Conservation (phyloP, 1,140 invertebrate species). For the Muscidifurax raptorellus region DNA sequence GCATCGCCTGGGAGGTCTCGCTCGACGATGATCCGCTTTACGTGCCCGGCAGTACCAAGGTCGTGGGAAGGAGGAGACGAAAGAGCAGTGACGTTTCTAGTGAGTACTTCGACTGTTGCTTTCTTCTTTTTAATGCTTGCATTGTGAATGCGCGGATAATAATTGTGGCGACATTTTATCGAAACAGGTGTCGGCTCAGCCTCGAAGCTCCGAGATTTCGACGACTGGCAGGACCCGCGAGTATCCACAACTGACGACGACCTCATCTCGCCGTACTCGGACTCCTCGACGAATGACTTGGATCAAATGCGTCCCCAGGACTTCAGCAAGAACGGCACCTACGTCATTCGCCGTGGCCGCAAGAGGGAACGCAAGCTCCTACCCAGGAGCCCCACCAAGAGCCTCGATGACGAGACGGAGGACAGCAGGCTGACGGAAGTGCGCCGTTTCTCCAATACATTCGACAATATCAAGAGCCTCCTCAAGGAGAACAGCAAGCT, state of each 20-base stretch:
- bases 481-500: conserved; percentile 76
- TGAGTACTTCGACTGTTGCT: conserved; percentile 59
- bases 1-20: conserved; percentile 89
- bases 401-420: conserved; percentile 72
- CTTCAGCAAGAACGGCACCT: conserved; percentile 81
- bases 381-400: conserved; percentile 71
- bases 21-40: conserved; percentile 82
- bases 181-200: conserved; percentile 78
- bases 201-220: conserved; percentile 78
- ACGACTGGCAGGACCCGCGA: conserved; percentile 80
- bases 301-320: conserved; percentile 75
- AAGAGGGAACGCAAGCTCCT: conserved; percentile 77
- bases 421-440: conserved; percentile 78
- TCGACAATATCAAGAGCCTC: conserved; percentile 86
- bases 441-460: conserved; percentile 85
- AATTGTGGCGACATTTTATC: not conserved
- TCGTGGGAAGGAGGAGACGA: conserved; percentile 76
- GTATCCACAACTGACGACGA: conserved; percentile 81
- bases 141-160: not conserved
- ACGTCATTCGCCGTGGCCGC: conserved; percentile 82
- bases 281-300: conserved; percentile 77
- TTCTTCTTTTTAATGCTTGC: not conserved
- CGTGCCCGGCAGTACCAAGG: conserved; percentile 84
- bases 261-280: conserved; percentile 81
- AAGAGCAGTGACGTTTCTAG: conserved; percentile 77